These are phyloP conservation scores for Clarias macrocephalus DNA, from an alignment of 2,113 vertebrate genomes.

Conservation along the genomic window DNA sequence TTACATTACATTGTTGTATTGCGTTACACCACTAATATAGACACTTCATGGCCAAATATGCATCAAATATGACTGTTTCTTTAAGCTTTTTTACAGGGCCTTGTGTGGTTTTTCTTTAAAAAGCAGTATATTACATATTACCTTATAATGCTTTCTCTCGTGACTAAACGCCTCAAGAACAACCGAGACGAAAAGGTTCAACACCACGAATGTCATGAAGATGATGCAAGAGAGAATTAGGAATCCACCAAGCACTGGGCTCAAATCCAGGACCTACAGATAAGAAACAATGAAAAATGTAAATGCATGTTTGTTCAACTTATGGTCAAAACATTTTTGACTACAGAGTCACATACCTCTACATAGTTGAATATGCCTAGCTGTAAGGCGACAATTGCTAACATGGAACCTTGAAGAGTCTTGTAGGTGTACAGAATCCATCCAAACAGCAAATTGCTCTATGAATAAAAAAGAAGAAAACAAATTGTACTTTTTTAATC, in stretches of 20 bases:
- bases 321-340: background rate
- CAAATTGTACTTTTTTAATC: background rate
- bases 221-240: constrained; percentile 92
- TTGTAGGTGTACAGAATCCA: constrained; percentile 92
- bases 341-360: constrained; percentile 73
- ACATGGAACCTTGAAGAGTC: constrained; percentile 79
- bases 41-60: too few species aligned
- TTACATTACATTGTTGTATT: too few species aligned
- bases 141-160: constrained; percentile 87
- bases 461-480: constrained; percentile 43
- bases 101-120: background rate
- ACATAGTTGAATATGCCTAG: constrained; percentile 96
- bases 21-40: too few species aligned
- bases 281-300: background rate
- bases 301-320: too few species aligned
- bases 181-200: constrained; percentile 95
- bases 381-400: constrained; percentile 86
- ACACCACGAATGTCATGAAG: constrained; percentile 93
- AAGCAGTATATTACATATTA: constrained; percentile 50
- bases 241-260: constrained; percentile 86
- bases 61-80: background rate
- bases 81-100: background rate
- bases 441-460: constrained; percentile 92
- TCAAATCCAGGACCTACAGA: constrained; percentile 84
- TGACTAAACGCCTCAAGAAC: constrained; percentile 92